A percentile compares a stretch with the other conserved stretches of the same genome.
Conservation (phyloP, 2,113 vertebrate species). For the Chiloscyllium plagiosum region DNA sequence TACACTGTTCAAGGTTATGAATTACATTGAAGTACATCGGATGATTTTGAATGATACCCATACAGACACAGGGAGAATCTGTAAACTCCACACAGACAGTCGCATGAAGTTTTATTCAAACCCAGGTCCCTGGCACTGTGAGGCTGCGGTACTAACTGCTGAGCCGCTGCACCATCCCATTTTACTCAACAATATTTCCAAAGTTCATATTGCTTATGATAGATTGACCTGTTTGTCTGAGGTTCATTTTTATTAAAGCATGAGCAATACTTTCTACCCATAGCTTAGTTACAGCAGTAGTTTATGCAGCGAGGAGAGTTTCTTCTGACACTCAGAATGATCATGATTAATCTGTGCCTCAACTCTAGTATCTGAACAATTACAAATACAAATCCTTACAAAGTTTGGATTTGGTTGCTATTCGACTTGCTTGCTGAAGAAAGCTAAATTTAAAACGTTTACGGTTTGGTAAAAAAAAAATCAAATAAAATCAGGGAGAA, state of each 20-base stretch:
- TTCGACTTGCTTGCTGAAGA: background rate
- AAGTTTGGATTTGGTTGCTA: background rate
- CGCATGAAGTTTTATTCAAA: no score
- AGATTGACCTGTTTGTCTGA: background rate
- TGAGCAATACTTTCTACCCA: background rate
- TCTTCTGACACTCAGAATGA: background rate
- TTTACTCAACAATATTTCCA: background rate
- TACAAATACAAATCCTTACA: background rate
- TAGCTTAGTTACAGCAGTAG: background rate
- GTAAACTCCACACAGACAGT: no score
- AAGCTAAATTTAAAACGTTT: background rate
- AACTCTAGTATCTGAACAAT: background rate
- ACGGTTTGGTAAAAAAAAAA: background rate
- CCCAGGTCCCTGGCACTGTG: no score
- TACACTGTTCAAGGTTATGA: background rate
- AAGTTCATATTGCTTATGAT: background rate
- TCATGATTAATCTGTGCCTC: background rate
- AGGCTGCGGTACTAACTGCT: no score
- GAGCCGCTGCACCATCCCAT: no score
- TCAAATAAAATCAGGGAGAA: background rate
- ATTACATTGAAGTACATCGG: background rate
- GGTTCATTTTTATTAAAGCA: conserved; percentile 4
- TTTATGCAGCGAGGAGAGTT: background rate
- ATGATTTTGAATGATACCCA: no score
- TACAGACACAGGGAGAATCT: no score